phyloP scores from a whole-genome alignment of 2,888 invertebrate species.

The Ceraclea dissimilis region DNA sequence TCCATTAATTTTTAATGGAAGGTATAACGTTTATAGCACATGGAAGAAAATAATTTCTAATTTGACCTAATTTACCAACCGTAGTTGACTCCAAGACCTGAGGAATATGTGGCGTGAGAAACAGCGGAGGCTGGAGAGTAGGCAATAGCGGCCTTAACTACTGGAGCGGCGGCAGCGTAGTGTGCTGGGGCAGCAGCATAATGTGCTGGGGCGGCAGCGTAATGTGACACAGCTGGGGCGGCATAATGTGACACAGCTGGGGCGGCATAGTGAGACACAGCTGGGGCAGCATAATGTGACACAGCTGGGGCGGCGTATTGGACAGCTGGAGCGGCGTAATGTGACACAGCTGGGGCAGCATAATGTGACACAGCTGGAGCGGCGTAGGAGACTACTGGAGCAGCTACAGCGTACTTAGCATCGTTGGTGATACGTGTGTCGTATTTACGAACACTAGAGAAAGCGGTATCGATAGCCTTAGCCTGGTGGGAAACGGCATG shows the following conservation, averaged over 20 bases:
- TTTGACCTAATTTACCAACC: slow-evolving; percentile 48
- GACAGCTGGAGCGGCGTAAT: slow-evolving; percentile 31
- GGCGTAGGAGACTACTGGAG: slow-evolving; percentile 37
- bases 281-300: slow-evolving; percentile 10
- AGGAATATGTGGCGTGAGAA: slow-evolving; percentile 56
- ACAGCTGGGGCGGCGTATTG: slow-evolving; percentile 27
- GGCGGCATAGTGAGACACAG: slow-evolving; percentile 27
- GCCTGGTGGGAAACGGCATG: slow-evolving; percentile 49
- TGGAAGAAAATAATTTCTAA: background rate
- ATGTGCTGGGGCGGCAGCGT: slow-evolving; percentile 33
- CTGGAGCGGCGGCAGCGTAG: slow-evolving; percentile 35
- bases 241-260: slow-evolving; percentile 30
- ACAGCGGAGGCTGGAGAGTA: slow-evolving; percentile 56
- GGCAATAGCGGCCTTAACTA: slow-evolving; percentile 39
- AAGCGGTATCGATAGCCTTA: slow-evolving; percentile 53
- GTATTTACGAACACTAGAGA: slow-evolving; percentile 52
- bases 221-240: slow-evolving; percentile 27
- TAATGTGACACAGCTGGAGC: slow-evolving; percentile 26
- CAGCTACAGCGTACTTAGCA: slow-evolving; percentile 39
- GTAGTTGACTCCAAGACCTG: slow-evolving; percentile 55
- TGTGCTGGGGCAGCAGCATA: slow-evolving; percentile 26
- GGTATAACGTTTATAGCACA: no score
- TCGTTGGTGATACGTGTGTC: slow-evolving; percentile 53
- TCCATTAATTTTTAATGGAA: no score
- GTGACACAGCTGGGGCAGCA: slow-evolving; percentile 28